Evolutionary conservation across 2,797 vertebrate genomes (phyloP).

Genomic region (Florisuga fusca): DNA sequence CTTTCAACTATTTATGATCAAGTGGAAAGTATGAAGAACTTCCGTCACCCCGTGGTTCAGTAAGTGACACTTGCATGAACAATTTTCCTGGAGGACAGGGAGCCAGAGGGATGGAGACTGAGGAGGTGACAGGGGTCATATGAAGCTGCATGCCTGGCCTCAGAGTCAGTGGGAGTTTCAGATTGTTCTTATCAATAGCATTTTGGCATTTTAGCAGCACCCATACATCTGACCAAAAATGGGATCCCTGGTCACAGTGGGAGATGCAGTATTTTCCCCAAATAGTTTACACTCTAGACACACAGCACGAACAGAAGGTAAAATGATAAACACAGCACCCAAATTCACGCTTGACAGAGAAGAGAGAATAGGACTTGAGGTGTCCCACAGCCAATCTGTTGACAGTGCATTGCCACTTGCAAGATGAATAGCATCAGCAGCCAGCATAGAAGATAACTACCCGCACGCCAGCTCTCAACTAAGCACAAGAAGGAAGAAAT

Average conservation of each 20-base stretch:
- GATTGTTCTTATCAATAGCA: rapidly evolving
- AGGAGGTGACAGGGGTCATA: neutral
- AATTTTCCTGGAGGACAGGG: neutral
- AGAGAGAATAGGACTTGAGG: neutral
- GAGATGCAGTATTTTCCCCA: neutral
- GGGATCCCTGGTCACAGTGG: neutral
- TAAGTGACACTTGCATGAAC: conserved; percentile 58
- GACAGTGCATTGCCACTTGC: neutral
- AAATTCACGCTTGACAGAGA: neutral
- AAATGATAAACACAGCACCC: neutral
- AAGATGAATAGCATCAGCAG: neutral
- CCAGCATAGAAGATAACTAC: neutral
- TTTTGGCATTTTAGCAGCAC: neutral
- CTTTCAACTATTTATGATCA: conserved; percentile 75
- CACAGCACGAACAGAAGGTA: neutral
- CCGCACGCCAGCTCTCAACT: neutral
- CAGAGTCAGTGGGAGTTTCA: neutral
- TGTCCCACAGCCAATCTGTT: neutral
- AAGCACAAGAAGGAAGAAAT: neutral
- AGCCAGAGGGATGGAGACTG: neutral
- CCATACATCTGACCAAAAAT: neutral
- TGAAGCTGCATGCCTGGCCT: neutral
- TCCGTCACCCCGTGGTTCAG: conserved; percentile 79
- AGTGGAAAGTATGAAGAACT: conserved; percentile 61
- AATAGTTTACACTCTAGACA: neutral